Percentiles rank a stretch among this genome's conserved stretches.
Conservation (phyloP, 2,113 vertebrate genomes). For the Neopipo cinnamomea region DNA sequence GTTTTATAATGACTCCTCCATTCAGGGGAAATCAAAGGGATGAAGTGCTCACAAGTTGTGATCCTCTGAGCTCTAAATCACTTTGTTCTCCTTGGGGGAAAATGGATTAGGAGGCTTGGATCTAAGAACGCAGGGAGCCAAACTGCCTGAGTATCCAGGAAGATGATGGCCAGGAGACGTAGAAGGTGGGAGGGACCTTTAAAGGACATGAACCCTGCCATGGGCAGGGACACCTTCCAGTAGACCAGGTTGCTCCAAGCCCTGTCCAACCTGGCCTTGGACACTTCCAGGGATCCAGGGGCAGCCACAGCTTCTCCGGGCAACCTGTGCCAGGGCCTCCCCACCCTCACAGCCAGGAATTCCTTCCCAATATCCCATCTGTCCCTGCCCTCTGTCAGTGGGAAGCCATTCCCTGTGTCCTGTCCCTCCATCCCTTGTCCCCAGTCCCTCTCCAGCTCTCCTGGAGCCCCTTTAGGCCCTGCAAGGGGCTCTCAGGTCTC, state of each 20-base stretch:
- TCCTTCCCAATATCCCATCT: not conserved
- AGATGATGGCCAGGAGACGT: not conserved
- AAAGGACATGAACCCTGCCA: not conserved
- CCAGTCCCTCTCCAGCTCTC: not conserved
- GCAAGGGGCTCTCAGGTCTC: not conserved
- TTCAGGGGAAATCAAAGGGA: not conserved
- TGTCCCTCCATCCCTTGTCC: not conserved
- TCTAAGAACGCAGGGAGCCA: not conserved
- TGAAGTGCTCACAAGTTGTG: not conserved
- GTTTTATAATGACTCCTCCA: not conserved
- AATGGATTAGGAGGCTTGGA: not conserved
- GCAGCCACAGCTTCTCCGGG: not conserved
- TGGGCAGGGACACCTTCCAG: not conserved
- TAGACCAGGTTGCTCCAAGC: not conserved
- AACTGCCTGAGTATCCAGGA: not conserved
- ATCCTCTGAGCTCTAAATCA: not conserved
- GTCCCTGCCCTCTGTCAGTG: no score
- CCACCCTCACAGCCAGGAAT: not conserved
- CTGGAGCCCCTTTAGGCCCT: not conserved
- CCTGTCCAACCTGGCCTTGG: not conserved
- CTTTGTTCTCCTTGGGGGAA: not conserved
- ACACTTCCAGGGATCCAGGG: not conserved
- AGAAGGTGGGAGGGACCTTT: not conserved
- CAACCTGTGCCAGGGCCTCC: not conserved
- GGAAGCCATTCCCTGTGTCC: not conserved